A percentile compares a stretch with the other conserved stretches of the same genome.
Conservation (phyloP, 2,888 invertebrate species). For the Euzophera pinguis region DNA sequence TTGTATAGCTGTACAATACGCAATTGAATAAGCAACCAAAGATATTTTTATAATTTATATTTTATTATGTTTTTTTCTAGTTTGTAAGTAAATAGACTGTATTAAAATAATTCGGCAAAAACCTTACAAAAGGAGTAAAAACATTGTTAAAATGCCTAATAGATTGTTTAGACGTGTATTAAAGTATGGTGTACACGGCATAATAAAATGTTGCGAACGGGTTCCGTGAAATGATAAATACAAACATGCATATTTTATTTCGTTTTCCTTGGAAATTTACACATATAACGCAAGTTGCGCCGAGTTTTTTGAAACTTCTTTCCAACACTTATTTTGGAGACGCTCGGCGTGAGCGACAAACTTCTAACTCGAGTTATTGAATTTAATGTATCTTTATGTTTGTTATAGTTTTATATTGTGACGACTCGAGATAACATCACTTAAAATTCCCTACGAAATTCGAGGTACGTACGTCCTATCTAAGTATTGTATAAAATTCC, state of each 20-base stretch:
- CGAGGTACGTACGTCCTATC: too few species aligned
- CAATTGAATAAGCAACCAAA: too few species aligned
- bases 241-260: conserved; percentile 32
- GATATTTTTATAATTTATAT: too few species aligned
- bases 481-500: too few species aligned
- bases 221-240: conserved; percentile 11
- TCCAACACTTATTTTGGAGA: conserved; percentile 76
- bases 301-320: conserved; percentile 71
- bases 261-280: conserved; percentile 55
- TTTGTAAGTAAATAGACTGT: too few species aligned
- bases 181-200: not conserved
- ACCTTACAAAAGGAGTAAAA: too few species aligned
- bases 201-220: not conserved
- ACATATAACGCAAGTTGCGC: conserved; percentile 65
- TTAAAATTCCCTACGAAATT: conserved; percentile 1
- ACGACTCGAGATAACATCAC: conserved; percentile 59
- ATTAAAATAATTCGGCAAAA: too few species aligned
- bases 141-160: too few species aligned
- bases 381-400: conserved; percentile 71
- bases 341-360: conserved; percentile 75
- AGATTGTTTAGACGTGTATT: too few species aligned
- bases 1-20: too few species aligned
- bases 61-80: too few species aligned
- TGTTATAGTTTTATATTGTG: conserved; percentile 59
- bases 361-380: conserved; percentile 78